Percentiles rank a stretch among this genome's conserved stretches.
These are phyloP conservation scores for Calephelis virginiensis DNA, from an alignment of 1,140 invertebrate species.

Conservation along the genomic window DNA sequence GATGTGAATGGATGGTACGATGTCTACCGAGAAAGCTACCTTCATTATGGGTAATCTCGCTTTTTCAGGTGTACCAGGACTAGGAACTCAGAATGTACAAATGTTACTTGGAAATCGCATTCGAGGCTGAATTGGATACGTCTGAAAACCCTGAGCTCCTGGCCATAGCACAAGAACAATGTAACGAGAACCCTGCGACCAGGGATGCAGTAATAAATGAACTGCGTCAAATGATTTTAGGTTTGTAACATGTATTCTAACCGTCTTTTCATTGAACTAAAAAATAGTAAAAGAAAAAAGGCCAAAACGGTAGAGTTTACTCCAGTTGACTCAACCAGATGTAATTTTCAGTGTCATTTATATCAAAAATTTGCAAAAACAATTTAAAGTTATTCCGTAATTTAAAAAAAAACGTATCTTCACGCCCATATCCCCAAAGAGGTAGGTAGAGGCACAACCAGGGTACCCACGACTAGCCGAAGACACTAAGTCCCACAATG, in stretches of 20 bases:
- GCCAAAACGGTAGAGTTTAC: background rate
- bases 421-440: no score
- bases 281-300: background rate
- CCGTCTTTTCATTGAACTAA: background rate
- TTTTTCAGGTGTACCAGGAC: slow-evolving; percentile 23
- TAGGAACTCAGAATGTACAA: slow-evolving; percentile 55
- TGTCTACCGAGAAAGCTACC: no score
- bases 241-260: slow-evolving; percentile 33
- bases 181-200: slow-evolving; percentile 54
- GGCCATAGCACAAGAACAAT: slow-evolving; percentile 47
- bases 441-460: no score
- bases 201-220: slow-evolving; percentile 50
- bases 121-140: slow-evolving; percentile 59
- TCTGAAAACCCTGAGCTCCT: slow-evolving; percentile 54
- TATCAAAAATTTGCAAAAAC: no score
- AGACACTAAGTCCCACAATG: no score
- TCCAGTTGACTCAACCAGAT: background rate
- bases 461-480: no score
- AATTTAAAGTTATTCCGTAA: no score
- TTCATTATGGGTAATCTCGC: no score
- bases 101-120: slow-evolving; percentile 60
- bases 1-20: no score
- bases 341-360: background rate
- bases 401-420: no score
- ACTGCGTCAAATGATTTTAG: slow-evolving; percentile 57